phyloP scores from a whole-genome alignment of 2,888 invertebrate genomes.

The Liposcelis brunnea region DNA sequence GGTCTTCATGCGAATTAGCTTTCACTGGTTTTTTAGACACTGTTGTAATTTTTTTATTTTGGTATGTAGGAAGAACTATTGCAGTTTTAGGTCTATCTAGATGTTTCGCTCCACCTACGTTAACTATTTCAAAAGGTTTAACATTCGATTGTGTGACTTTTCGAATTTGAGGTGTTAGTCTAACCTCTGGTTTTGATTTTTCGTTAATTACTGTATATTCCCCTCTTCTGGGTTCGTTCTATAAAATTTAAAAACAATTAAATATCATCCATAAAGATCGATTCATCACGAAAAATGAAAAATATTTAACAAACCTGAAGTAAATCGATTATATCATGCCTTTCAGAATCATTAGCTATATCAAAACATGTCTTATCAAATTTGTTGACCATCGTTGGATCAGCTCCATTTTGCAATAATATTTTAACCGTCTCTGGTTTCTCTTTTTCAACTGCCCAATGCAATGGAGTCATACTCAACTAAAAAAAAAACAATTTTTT shows the following conservation, averaged over 20 bases:
- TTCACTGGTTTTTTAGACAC: constrained; percentile 1
- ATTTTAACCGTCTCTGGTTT: constrained; percentile 49
- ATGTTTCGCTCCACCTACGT: constrained; percentile 8
- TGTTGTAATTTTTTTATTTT: constrained; percentile 1
- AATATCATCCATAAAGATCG: no score
- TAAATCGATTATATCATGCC: constrained; percentile 39
- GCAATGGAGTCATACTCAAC: constrained; percentile 80
- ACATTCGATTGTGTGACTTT: not conserved
- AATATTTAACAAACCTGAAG: no score
- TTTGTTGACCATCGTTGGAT: constrained; percentile 47
- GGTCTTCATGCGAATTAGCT: constrained; percentile 11
- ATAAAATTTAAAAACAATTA: no score
- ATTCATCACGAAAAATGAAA: no score
- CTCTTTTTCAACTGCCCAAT: constrained; percentile 82
- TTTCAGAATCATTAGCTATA: constrained; percentile 46
- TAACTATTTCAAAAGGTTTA: constrained; percentile 12
- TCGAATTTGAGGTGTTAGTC: no score
- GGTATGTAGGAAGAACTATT: not conserved
- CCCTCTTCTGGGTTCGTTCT: no score
- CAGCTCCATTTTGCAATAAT: constrained; percentile 57
- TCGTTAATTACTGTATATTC: no score
- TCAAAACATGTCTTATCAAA: constrained; percentile 52
- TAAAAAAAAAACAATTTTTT: constrained; percentile 23
- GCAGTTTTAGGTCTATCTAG: constrained; percentile 8
- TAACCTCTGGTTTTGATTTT: no score